Evolutionary conservation across 2,797 vertebrate species (phyloP), one percentile per base, ranked within the genome.

Genomic region (Gastrophryne carolinensis): DNA sequence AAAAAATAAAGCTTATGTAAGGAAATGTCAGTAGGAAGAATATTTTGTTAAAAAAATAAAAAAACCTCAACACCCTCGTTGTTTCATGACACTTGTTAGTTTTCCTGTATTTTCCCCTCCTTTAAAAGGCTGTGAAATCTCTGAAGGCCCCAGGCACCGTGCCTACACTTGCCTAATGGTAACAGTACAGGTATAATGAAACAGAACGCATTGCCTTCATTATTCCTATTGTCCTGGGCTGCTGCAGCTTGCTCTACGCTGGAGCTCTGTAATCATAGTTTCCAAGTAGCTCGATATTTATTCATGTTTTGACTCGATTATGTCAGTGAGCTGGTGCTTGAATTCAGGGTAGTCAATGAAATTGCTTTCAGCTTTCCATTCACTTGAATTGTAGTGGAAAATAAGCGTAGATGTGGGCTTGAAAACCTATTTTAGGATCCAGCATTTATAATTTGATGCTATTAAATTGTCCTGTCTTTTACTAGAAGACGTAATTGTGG

Each of bases 191-290:
- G 67, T 47, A 49, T 70, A 57, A 61, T 50, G 30, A 52, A 23
- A 50, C 29, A 49, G 44, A 50, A 50, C 34, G 50, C 26, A 60
- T 72, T 72, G 49, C 56, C 41, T 60, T 23, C 41, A 39, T 72
- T 63, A 62, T 72, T 72, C 58, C 53, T 29, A 34, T 19, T 37
- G 32, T 49, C 15, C 35, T 49, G 26, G 23, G 12, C 24, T 63
- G 21, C 52, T 39, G 27, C 26, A 63, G 58, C 15, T 35, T 34
- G 60, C 57, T 24, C 27, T 23, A 24, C 5, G 26, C 23, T 39
- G 34, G 26, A 68, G 21, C 23, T 19, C 69, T 72, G 62, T 72
- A 72, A 72, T 62, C 69, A 72, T 37, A n/a, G 8, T 8, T 49
- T 15, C 39, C 15, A 61, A 52, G 44, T 60, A 61, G 56, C 69